Base-by-base conservation (phyloP, 2,888 invertebrate genomes). In the Ctena decussata region DNA sequence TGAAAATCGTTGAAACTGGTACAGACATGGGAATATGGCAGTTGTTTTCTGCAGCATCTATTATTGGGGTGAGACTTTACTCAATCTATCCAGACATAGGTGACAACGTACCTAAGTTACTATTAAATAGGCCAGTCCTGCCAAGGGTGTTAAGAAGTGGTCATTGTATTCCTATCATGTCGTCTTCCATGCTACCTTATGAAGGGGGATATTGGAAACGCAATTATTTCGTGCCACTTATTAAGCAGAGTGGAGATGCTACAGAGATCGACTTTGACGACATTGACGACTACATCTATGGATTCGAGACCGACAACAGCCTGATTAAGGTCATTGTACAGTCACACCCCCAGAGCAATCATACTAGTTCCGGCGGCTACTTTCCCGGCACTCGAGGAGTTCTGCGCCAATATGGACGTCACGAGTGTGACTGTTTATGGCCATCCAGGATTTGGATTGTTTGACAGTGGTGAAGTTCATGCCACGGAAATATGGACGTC, bases 11-110 rank as follows among this genome's bases (percentile, higher is more conserved):
- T 27, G 37, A 80, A 60, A 27, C 41, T 53, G 37, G 41, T 32
- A 53, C 46, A n/a, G 80, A 74, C 77, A 80, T 80, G 77, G 80
- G 84, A 46, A 80, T 80, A 32, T 84, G 80, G 84, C 84, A 84
- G 80, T 11, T 80, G n/a, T 70, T 57, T 37, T 39, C 69, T 32
- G 37, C 73, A 30, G 79, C 84, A 71, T 69, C 39, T 69, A 41
- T 84, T 72, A 39, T 80, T n/a, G 57, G 46, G 6, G 24, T 37
- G 24, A 27, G 53, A 46, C n/a, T 84, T 24, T 57, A 72, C 18
- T 84, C 84, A n/a, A 69, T 84, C 32, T 80, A 84, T 37, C 84
- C 80, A 73, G 60, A 65, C 18, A 53, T 60, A 46, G 82, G 78
- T 39, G 72, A 73, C 73, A 73, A 44, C 21, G 41, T 41, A 11